phyloP scores from a whole-genome alignment of 2,113 vertebrate genomes.

The Origma solitaria region DNA sequence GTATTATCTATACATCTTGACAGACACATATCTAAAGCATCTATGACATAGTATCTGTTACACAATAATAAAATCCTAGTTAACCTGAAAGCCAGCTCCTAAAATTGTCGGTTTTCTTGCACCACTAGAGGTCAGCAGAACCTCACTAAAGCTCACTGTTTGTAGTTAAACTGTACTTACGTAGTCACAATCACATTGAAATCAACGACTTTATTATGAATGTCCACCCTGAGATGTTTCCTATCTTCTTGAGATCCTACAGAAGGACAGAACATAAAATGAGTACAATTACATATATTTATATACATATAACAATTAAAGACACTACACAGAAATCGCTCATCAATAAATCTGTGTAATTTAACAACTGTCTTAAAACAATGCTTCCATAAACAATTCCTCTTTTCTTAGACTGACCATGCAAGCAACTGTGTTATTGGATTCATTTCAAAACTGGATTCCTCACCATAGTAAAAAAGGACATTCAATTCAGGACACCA shows the following conservation, averaged over 20 bases:
- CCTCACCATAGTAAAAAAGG: constrained; percentile 90
- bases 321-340: neutral
- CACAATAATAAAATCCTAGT: neutral
- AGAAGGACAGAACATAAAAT: neutral
- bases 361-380: neutral
- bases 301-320: neutral
- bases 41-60: neutral
- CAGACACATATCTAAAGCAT: neutral
- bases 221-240: constrained; percentile 84
- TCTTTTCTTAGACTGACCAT: neutral
- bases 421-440: neutral
- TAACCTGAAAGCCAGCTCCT: neutral
- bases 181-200: constrained; percentile 93
- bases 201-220: constrained; percentile 77
- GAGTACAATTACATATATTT: neutral
- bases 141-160: neutral
- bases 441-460: neutral
- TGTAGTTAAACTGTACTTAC: constrained; percentile 75
- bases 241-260: constrained; percentile 90
- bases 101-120: neutral
- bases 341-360: neutral
- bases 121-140: constrained; percentile 44
- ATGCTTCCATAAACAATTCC: neutral
- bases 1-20: neutral
- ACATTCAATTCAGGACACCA: constrained; percentile 91